Conservation (phyloP, 53 echinoderm and acorn worm species). For the Zoroaster sp. region DNA sequence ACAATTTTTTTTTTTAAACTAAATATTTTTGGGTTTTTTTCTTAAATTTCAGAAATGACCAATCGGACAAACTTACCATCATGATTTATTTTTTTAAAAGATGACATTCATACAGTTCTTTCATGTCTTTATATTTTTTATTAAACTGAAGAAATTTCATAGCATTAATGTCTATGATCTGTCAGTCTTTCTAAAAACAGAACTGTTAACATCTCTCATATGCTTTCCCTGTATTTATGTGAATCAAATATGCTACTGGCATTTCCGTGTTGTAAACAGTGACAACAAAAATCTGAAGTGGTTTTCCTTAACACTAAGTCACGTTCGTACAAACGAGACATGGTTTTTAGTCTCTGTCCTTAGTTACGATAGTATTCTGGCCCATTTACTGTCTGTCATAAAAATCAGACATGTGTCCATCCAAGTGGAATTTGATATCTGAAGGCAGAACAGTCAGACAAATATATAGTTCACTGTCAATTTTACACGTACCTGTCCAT, state of each 20-base stretch:
- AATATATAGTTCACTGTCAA: neutral
- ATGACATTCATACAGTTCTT: too few relatives aligned
- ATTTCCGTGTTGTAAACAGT: neutral
- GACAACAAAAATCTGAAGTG: neutral
- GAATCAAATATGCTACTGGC: neutral
- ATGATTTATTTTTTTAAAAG: too few relatives aligned
- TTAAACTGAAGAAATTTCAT: too few relatives aligned
- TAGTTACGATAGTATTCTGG: neutral
- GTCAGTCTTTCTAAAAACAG: too few relatives aligned
- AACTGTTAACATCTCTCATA: too few relatives aligned
- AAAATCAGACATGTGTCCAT: neutral
- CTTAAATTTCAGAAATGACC: too few relatives aligned
- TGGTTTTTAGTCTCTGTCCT: neutral
- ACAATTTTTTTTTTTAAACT: too few relatives aligned
- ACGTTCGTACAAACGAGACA: neutral
- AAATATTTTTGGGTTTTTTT: too few relatives aligned
- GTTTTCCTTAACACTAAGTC: neutral
- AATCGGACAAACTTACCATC: too few relatives aligned
- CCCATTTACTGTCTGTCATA: neutral
- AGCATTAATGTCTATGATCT: too few relatives aligned
- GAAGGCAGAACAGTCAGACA: neutral
- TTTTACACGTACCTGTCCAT: constrained; percentile 27
- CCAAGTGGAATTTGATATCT: constrained; percentile 17
- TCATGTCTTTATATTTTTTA: too few relatives aligned
- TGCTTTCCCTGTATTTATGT: neutral